Evolutionary conservation across 1,140 invertebrate species (phyloP).

Genomic region (Drosophila parvula): DNA sequence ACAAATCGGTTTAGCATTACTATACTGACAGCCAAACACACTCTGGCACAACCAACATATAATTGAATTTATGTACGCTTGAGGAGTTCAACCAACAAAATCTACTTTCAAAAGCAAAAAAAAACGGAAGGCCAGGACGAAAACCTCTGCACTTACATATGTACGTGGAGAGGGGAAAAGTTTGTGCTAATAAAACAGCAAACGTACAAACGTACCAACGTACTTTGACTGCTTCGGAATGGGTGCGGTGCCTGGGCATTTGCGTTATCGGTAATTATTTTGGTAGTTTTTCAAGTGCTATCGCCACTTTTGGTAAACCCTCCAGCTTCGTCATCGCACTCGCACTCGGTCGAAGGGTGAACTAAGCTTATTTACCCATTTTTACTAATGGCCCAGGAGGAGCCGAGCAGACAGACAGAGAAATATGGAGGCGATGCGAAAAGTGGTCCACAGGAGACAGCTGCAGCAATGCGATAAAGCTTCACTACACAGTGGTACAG

Average conservation of each 20-base stretch:
- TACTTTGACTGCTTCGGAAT: constrained; percentile 28
- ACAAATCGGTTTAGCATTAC: constrained; percentile 69
- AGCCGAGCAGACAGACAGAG: constrained; percentile 7
- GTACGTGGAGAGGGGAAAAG: constrained; percentile 7
- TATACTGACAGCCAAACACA: constrained; percentile 49
- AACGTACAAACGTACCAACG: constrained; percentile 12
- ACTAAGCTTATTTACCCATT: constrained; percentile 46
- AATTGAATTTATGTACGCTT: constrained; percentile 72
- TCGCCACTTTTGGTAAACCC: constrained; percentile 35
- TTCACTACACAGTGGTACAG: constrained; percentile 16
- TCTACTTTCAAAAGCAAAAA: constrained; percentile 4
- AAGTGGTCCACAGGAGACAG: constrained; percentile 17
- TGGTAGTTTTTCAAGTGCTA: constrained; percentile 65
- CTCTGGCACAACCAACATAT: constrained; percentile 25
- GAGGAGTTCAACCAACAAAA: constrained; percentile 30
- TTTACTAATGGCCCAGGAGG: constrained; percentile 32
- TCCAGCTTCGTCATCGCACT: background rate
- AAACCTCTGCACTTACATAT: background rate
- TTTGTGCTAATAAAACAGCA: background rate
- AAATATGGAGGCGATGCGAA: constrained; percentile 7
- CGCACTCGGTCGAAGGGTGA: constrained; percentile 10
- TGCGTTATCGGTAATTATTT: constrained; percentile 71
- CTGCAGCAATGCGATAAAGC: constrained; percentile 42
- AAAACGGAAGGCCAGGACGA: background rate
- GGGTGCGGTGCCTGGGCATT: constrained; percentile 35